Base-by-base conservation (phyloP, 2,888 invertebrate species). In the Dynastes hyllus region DNA sequence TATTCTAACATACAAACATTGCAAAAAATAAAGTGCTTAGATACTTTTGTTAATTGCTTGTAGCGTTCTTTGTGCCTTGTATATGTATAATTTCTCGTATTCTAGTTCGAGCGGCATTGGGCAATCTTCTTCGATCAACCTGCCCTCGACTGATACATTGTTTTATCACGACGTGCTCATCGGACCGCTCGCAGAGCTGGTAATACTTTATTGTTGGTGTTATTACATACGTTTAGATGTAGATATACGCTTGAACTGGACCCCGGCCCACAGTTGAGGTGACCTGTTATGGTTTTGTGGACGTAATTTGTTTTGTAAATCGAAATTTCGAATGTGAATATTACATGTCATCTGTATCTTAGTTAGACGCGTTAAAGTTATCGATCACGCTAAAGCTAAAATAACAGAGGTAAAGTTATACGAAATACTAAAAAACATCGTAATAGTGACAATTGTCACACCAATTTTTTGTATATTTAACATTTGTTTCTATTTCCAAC, bases 81-180 rank as follows among this genome's bases (percentile, higher is more conserved):
- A 32, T 63, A 63, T 63, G 11, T 29, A 63, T 63, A 32, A 63
- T 63, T 63, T 63, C 29, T 45, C 37, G 40, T 58, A 53, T 73
- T 53, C 16, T 40, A 73, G 40, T 11, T 73, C 73, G 61, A 16
- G 61, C 73, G 40, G 58, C 40, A 58, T n/a, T 40, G 37, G 9
- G 45, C 55, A 73, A 73, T 58, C 58, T 37, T 73, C 40, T 40
- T 40, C 73, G 73, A 58, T 58, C 58, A 58, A 61, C 58, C 73
- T 58, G 58, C 58, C 58, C 58, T 61, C 37, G 40, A 55, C 58
- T 58, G 82, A 82, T 83, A 82, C 81, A 81, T 82, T 81, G 82
- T 82, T 77, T 75, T 82, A 83, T 83, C 83, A 79, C 80, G 55
- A 70, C 76, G 76, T 81, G 83, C 81, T 81, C 80, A 83, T 83